phyloP scores from a whole-genome alignment of 2,113 vertebrate species.

The Cinclus mexicanus region DNA sequence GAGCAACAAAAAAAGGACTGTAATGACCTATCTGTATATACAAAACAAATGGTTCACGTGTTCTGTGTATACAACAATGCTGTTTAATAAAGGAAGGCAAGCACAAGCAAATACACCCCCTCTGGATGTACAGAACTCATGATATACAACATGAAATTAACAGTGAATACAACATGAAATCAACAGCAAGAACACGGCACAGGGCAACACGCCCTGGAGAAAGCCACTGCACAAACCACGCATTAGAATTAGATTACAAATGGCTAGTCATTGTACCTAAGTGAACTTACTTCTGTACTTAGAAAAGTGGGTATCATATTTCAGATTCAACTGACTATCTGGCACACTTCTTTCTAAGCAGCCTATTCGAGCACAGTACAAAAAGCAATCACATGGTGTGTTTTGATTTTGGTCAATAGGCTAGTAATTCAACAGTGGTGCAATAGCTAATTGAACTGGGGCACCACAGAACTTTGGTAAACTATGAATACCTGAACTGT shows the following conservation, averaged over 20 bases:
- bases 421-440: background rate
- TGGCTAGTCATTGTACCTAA: conserved; percentile 37
- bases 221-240: background rate
- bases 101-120: background rate
- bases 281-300: conserved; percentile 24
- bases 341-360: background rate
- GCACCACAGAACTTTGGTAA: conserved; percentile 8
- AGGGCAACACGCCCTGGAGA: background rate
- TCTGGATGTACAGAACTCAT: background rate
- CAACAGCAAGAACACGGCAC: background rate
- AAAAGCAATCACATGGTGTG: background rate
- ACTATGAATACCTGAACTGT: background rate
- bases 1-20: background rate
- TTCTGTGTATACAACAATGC: background rate
- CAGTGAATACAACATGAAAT: background rate
- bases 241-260: conserved; percentile 34
- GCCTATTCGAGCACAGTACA: background rate
- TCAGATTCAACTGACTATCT: background rate
- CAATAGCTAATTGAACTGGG: background rate
- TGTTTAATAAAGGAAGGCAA: background rate
- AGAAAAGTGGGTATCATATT: background rate
- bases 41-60: background rate
- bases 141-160: background rate
- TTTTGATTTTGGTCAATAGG: conserved; percentile 29
- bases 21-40: background rate